A percentile compares a stretch with the other conserved stretches of the same genome.
Evolutionary conservation across 2,113 vertebrate genomes (phyloP).

Genomic region (Deroptyus accipitrinus): DNA sequence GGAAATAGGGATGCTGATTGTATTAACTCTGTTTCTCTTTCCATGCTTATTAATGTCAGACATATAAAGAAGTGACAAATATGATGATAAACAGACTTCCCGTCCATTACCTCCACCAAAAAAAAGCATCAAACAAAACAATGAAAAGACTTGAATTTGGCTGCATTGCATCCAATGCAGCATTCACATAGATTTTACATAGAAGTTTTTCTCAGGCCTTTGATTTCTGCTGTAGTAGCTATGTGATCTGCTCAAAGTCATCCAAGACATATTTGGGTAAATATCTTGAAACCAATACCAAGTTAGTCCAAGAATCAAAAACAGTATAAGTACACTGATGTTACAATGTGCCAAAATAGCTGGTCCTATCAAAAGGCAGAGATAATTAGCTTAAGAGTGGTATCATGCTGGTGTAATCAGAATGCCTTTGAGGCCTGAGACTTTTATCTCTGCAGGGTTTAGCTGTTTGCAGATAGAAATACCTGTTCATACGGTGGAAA

Average conservation of each 20-base stretch:
- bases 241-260: not conserved
- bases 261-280: not conserved
- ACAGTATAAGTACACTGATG: rapidly evolving
- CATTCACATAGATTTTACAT: not conserved
- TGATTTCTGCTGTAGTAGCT: not conserved
- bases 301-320: not conserved
- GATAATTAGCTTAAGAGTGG: not conserved
- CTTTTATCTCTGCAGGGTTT: not conserved
- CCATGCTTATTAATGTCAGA: not conserved
- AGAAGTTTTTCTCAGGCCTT: not conserved
- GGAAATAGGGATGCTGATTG: not conserved
- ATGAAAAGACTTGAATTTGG: not conserved
- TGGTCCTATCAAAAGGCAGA: not conserved
- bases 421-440: not conserved
- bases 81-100: not conserved
- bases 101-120: not conserved
- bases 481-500: not conserved
- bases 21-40: not conserved
- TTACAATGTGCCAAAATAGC: not conserved
- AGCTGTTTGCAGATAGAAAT: not conserved
- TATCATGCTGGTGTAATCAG: not conserved
- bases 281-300: not conserved
- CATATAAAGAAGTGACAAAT: not conserved
- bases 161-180: not conserved
- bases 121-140: not conserved